A percentile compares a stretch with the other conserved stretches of the same genome.
phyloP scores from a whole-genome alignment of 1,140 invertebrate genomes.

The Trichonephila clavata region DNA sequence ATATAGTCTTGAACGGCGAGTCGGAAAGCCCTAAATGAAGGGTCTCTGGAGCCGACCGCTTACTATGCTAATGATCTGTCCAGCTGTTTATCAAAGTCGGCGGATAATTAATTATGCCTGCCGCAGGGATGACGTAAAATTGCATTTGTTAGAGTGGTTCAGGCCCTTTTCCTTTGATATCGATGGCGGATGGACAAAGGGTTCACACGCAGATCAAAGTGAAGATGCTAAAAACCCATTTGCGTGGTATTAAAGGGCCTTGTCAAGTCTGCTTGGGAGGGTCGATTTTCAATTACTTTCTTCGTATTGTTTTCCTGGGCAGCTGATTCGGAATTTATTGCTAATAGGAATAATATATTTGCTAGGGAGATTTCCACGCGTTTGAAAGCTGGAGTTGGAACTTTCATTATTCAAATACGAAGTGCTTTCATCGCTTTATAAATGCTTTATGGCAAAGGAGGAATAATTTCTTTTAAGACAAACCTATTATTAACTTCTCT shows the following conservation, averaged over 20 bases:
- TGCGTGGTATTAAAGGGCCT: neutral
- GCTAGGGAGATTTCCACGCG: too few species aligned
- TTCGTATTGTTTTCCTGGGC: neutral
- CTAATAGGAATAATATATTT: too few species aligned
- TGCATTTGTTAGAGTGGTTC: conserved; percentile 51
- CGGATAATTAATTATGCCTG: conserved; percentile 52
- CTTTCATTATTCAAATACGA: neutral
- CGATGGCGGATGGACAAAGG: neutral
- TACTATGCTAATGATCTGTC: conserved; percentile 57
- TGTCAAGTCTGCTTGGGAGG: too few species aligned
- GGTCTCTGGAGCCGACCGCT: conserved; percentile 27
- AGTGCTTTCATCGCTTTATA: neutral
- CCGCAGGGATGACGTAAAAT: conserved; percentile 46
- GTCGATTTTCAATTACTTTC: neutral
- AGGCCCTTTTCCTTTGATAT: conserved; percentile 46
- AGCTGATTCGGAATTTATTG: too few species aligned
- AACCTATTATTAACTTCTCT: too few species aligned
- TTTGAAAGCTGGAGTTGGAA: too few species aligned
- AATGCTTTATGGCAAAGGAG: too few species aligned
- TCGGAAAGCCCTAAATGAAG: conserved; percentile 32
- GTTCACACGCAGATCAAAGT: conserved; percentile 34
- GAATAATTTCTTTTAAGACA: too few species aligned
- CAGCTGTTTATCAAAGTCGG: conserved; percentile 55
- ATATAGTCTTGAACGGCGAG: conserved; percentile 12
- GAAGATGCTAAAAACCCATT: conserved; percentile 17